Base-by-base conservation (phyloP, 1,140 invertebrate species). In the Grapholita molesta region DNA sequence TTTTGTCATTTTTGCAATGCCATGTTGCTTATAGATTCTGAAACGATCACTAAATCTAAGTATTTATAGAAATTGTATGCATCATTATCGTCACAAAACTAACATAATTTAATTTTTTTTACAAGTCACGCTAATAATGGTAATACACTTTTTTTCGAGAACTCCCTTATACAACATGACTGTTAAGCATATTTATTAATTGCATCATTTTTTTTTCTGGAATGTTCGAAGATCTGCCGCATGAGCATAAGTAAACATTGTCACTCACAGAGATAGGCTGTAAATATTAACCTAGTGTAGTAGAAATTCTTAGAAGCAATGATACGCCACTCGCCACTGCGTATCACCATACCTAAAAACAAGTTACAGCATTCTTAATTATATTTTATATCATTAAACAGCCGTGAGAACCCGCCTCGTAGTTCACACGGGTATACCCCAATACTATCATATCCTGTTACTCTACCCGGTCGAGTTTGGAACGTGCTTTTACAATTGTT, bases 261-360 rank as follows among this genome's bases (percentile, higher is more conserved):
- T 18, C 55, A 15, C 3, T 7, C 6, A 48, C 32, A 61, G 12
- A 61, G 12, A 61, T 61, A 61, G 12, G 0, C 24, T 28, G 55
- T 61, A 61, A 32, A 61, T 61, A 61, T 61, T 61, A 61, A 7
- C 25, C 25, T 61, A 61, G 11, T 30, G 24, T 61, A 61, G 55
- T 61, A 61, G 55, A 6, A 8, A 28, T 61, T 61, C 55, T 30
- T 15, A 30, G 55, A 61, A 61, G 12, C 28, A 11, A 15, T 6
- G 55, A 48, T 48, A 48, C n/a, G 55, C 55, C n/a, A n/a, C n/a
- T n/a, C n/a, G n/a, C n/a, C n/a, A 30, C 12, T 30, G 25, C n/a
- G n/a, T n/a, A n/a, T n/a, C n/a, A n/a, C n/a, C n/a, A 25, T 61
- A 61, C 55, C 24, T 12, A 61, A 25, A 61, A 61, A 15, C 24